Percentiles rank a stretch among this genome's conserved stretches.
Conservation (phyloP, 2,888 invertebrate species). For the Crepidodera aurea region DNA sequence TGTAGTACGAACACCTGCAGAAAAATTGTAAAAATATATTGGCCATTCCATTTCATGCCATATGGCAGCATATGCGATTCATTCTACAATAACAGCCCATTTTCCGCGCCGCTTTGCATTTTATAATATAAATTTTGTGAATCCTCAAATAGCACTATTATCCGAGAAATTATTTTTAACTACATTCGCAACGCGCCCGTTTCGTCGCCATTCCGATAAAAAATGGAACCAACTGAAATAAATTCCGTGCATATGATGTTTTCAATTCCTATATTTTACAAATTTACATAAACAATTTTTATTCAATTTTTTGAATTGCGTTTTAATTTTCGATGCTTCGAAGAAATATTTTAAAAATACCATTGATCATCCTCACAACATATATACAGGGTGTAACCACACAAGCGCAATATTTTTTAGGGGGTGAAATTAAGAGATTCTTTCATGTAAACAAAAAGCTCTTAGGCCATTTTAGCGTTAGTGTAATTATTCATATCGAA, state of each 20-base stretch:
- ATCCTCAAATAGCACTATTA: constrained; percentile 36
- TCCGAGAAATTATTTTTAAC: constrained; percentile 39
- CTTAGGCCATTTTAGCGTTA: no score
- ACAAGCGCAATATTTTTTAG: no score
- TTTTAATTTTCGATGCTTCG: constrained; percentile 27
- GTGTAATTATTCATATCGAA: no score
- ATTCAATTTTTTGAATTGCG: background rate
- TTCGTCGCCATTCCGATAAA: constrained; percentile 29
- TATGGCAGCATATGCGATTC: constrained; percentile 42
- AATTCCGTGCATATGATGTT: constrained; percentile 40
- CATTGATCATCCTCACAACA: no score
- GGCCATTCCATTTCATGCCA: constrained; percentile 38
- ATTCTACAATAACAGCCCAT: constrained; percentile 38
- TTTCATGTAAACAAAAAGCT: no score
- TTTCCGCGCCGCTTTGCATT: constrained; percentile 36
- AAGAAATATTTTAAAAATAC: no score
- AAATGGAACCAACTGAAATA: constrained; percentile 42
- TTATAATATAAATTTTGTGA: constrained; percentile 37
- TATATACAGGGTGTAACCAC: no score
- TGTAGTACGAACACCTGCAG: constrained; percentile 29
- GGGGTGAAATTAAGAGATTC: no score
- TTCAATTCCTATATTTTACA: constrained; percentile 13
- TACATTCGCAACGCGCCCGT: constrained; percentile 23
- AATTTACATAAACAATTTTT: constrained; percentile 14
- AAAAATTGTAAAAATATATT: constrained; percentile 35